Conservation (phyloP, 2,888 invertebrate species). For the Hedya salicella region DNA sequence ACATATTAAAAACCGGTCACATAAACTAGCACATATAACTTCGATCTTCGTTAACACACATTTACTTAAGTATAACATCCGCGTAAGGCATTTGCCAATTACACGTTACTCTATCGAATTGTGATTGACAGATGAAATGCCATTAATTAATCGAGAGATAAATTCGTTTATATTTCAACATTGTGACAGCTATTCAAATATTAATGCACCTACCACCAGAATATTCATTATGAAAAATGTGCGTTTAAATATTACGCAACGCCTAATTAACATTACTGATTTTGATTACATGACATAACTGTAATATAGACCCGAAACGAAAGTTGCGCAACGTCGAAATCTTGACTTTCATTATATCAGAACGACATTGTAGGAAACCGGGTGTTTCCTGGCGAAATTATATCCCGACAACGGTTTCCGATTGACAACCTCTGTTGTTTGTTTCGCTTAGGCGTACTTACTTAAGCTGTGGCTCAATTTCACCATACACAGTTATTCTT, state of each 20-base stretch:
- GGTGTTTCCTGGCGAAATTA: slow-evolving; percentile 13
- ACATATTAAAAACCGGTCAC: neutral
- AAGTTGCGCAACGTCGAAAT: slow-evolving; percentile 52
- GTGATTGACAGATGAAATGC: slow-evolving; percentile 40
- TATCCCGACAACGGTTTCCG: slow-evolving; percentile 21
- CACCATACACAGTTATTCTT: no score
- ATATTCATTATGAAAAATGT: slow-evolving; percentile 32
- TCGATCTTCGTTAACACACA: neutral
- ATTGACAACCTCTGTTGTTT: neutral
- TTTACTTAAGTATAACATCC: slow-evolving; percentile 18
- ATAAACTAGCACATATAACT: neutral
- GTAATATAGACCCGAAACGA: slow-evolving; percentile 45
- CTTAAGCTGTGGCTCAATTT: no score
- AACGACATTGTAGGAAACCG: slow-evolving; percentile 21
- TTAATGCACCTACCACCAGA: slow-evolving; percentile 38
- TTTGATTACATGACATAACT: slow-evolving; percentile 50
- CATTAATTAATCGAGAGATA: slow-evolving; percentile 33
- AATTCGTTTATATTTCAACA: slow-evolving; percentile 40
- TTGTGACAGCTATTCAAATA: slow-evolving; percentile 37
- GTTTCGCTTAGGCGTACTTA: neutral
- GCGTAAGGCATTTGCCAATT: slow-evolving; percentile 26
- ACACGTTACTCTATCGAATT: slow-evolving; percentile 26
- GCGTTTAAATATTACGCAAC: slow-evolving; percentile 39
- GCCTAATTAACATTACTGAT: slow-evolving; percentile 48
- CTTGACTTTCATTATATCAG: slow-evolving; percentile 52